Percentiles rank a stretch among this genome's conserved stretches.
phyloP scores from a whole-genome alignment of 2,888 invertebrate species.

The Campoletis raptor region DNA sequence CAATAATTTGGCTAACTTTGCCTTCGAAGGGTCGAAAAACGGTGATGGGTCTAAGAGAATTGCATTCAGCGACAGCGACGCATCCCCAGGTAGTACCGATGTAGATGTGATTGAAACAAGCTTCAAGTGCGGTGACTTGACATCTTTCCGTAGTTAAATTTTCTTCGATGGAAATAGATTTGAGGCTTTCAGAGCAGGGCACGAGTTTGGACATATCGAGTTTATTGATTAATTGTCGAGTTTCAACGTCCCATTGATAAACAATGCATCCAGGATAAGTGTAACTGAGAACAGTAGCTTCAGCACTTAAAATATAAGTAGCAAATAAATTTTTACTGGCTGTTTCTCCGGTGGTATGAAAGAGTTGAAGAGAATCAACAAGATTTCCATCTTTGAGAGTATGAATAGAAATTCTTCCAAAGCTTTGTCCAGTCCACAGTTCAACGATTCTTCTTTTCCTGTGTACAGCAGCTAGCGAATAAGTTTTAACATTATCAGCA shows the following conservation, averaged over 20 bases:
- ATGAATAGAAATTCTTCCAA: constrained; percentile 93
- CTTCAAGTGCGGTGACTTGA: constrained; percentile 87
- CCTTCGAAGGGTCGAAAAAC: constrained; percentile 97
- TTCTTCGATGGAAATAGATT: constrained; percentile 96
- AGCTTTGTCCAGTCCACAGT: constrained; percentile 95
- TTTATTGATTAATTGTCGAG: constrained; percentile 90
- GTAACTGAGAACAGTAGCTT: constrained; percentile 91
- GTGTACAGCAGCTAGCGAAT: constrained; percentile 81
- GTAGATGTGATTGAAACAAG: constrained; percentile 88
- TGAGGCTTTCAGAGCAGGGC: constrained; percentile 96
- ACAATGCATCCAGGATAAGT: constrained; percentile 95
- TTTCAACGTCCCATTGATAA: constrained; percentile 93
- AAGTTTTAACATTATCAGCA: constrained; percentile 80
- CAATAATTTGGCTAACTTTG: constrained; percentile 87
- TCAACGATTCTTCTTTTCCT: constrained; percentile 86
- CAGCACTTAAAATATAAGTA: constrained; percentile 89
- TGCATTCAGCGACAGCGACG: constrained; percentile 94
- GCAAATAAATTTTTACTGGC: constrained; percentile 88
- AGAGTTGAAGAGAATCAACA: constrained; percentile 88
- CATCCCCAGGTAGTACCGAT: constrained; percentile 98
- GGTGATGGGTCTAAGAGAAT: constrained; percentile 93
- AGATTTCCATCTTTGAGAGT: constrained; percentile 87
- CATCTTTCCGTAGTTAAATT: constrained; percentile 92
- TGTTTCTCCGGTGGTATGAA: constrained; percentile 87
- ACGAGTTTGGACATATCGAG: constrained; percentile 96